Conservation (phyloP, 2,113 vertebrate species). For the Actenoides hombroni region DNA sequence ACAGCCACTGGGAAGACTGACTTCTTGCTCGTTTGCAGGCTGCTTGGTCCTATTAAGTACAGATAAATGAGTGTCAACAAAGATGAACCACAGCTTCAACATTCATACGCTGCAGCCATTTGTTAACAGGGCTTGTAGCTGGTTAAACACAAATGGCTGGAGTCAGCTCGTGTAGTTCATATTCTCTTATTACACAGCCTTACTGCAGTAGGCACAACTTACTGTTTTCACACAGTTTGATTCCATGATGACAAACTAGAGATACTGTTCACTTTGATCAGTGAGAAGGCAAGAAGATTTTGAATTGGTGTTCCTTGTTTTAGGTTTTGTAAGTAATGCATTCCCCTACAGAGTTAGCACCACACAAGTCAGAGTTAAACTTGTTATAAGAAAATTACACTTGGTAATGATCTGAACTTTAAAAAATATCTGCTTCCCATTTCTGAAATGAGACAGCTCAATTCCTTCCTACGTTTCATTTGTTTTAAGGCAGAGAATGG, state of each 20-base stretch:
- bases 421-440: slow-evolving; percentile 62
- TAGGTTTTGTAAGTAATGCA: neutral
- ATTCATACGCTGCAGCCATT: neutral
- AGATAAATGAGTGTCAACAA: neutral
- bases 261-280: neutral
- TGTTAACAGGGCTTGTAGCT: neutral
- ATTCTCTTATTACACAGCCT: neutral
- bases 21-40: neutral
- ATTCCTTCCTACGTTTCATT: slow-evolving; percentile 64
- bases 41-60: neutral
- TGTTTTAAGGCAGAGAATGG: slow-evolving; percentile 66
- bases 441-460: slow-evolving; percentile 66
- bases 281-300: neutral
- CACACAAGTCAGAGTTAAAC: slow-evolving; percentile 37
- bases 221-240: neutral
- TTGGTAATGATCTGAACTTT: slow-evolving; percentile 67
- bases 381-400: slow-evolving; percentile 61
- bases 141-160: neutral
- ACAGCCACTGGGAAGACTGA: neutral
- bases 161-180: neutral
- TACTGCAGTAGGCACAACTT: neutral
- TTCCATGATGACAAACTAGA: neutral
- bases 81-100: neutral
- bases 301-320: neutral
- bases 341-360: slow-evolving; percentile 22